phyloP scores from a whole-genome alignment of 2,797 vertebrate species.

The Craterocephalus amniculus region DNA sequence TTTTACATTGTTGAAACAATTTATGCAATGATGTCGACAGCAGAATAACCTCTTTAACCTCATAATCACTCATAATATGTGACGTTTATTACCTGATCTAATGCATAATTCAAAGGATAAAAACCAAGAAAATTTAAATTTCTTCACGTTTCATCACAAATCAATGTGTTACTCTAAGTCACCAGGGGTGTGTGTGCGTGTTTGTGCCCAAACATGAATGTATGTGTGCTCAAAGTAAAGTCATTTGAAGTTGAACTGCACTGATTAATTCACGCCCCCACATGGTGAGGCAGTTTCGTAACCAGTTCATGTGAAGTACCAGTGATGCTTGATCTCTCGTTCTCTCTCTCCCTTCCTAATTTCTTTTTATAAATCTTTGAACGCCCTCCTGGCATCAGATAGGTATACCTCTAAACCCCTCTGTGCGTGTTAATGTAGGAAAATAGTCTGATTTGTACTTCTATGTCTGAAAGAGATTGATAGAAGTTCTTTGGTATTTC shows the following conservation, averaged over 20 bases:
- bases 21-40: no score
- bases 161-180: not conserved
- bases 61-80: no score
- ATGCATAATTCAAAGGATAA: no score
- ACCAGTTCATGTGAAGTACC: slow-evolving; percentile 46
- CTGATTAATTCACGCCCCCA: slow-evolving; percentile 58
- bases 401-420: not conserved
- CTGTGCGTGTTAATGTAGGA: slow-evolving; percentile 27
- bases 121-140: not conserved
- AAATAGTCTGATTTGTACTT: not conserved
- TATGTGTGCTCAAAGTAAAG: slow-evolving; percentile 3
- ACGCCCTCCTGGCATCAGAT: slow-evolving; percentile 30
- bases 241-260: slow-evolving; percentile 33
- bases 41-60: no score
- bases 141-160: not conserved
- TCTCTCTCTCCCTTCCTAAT: not conserved
- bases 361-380: slow-evolving; percentile 41
- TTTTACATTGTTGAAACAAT: no score
- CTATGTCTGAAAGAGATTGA: not conserved
- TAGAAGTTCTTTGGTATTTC: not conserved
- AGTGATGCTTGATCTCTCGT: not conserved
- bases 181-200: not conserved
- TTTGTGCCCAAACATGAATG: slow-evolving; percentile 2
- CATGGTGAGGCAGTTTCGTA: slow-evolving; percentile 46
- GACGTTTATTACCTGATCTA: no score